Base-by-base conservation (phyloP, 92 coral and sea anemone species). In the Parazoanthus darwini region DNA sequence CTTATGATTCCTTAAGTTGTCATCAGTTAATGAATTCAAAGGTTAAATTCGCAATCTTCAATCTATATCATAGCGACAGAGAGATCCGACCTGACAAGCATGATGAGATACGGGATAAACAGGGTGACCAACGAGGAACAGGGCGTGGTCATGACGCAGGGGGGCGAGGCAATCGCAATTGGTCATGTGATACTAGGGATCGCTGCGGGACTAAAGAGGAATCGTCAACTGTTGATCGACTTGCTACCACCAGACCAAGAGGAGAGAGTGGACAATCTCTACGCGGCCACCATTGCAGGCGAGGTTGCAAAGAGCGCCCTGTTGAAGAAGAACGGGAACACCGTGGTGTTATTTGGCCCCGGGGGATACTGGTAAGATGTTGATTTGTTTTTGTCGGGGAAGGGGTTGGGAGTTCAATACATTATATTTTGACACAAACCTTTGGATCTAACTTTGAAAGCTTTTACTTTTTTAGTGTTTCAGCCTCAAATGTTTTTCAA, bases 111-210 rank as follows among this genome's bases (percentile, higher is more conserved):
- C 77, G 51, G 88, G 46, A 36, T 80, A 13, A 80, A 56, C 84
- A 91, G 84, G 92, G 82, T 89, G 18, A 8, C 50, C 54, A 42
- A 44, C 23, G 51, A 37, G 15, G 92, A 91, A 23, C 43, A 59
- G 78, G 95, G 97, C 66, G 97, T 94, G 65, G 97, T 92, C 46
- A 29, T 85, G 10, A 91, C 95, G n/a, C 87, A 86, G 13, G 88
- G 74, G 35, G 91, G 89, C 11, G 98, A 94, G 79, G 81, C 92
- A 13, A 76, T 94, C 42, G 95, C 95, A 15, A 91, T 94, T 91
- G 97, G 97, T 67, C 92, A 67, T 65, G 95, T 94, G 89, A 58
- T 92, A 56, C 75, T 91, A 5, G 97, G 97, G n/a, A 89, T 94
- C 67, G 90, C 94, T 48, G 97, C 97, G 15, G 97, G 97, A 13